Conservation (phyloP, 1,140 invertebrate genomes). For the Pseudomyrmex cubaensis region DNA sequence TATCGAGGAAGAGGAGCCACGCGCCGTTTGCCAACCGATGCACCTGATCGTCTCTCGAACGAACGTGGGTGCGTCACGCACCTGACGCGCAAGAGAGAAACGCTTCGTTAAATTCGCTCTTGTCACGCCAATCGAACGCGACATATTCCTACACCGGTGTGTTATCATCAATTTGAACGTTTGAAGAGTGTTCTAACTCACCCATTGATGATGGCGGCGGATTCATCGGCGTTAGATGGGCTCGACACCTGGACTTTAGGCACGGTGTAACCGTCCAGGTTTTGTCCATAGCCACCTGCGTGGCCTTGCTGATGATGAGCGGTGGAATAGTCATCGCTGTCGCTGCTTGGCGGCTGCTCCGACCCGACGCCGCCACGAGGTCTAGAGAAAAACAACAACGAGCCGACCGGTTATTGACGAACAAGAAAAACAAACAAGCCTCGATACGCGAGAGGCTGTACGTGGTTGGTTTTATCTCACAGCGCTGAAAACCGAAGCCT, state of each 20-base stretch:
- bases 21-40: background rate
- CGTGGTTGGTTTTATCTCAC: background rate
- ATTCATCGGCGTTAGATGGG: conserved; percentile 76
- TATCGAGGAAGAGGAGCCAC: no score
- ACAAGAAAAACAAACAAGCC: no score
- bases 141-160: no score
- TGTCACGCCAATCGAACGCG: background rate
- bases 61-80: background rate
- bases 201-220: conserved; percentile 78
- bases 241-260: conserved; percentile 82
- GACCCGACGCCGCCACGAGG: conserved; percentile 80
- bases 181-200: conserved; percentile 66
- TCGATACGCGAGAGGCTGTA: no score
- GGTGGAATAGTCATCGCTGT: conserved; percentile 81
- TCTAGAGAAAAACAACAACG: conserved; percentile 71
- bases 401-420: background rate
- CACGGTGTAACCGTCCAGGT: conserved; percentile 75
- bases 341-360: conserved; percentile 80
- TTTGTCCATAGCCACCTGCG: conserved; percentile 73
- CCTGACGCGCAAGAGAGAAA: background rate
- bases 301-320: conserved; percentile 74
- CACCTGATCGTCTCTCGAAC: background rate
- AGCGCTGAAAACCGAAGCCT: background rate
- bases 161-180: no score
- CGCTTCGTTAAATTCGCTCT: background rate